Evolutionary conservation across 2,113 vertebrate genomes (phyloP).

Genomic region (Tragelaphus strepsiceros): DNA sequence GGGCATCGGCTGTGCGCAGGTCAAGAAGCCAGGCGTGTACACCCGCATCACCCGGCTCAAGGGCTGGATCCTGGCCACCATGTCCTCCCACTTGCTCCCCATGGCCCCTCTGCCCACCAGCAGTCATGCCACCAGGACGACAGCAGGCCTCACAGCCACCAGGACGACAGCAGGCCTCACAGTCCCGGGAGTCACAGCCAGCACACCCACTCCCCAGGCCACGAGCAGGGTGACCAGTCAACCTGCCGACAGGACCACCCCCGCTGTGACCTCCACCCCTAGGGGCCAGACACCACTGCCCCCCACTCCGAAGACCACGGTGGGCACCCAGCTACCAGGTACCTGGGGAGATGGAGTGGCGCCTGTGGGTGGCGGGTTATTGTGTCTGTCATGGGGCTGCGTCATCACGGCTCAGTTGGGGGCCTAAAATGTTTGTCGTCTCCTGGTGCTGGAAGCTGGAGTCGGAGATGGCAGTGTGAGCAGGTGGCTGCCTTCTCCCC

Average conservation of each 20-base stretch:
- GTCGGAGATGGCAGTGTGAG: fast-evolving
- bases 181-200: neutral
- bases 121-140: neutral
- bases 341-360: fast-evolving
- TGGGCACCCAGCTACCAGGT: slow-evolving; percentile 77
- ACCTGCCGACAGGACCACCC: neutral
- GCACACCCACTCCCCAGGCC: neutral
- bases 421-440: fast-evolving
- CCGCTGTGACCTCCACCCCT: neutral
- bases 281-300: neutral
- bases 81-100: slow-evolving; percentile 43
- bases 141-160: neutral
- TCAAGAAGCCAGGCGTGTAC: slow-evolving; percentile 91
- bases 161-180: neutral
- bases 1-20: slow-evolving; percentile 92
- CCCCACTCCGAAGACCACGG: fast-evolving
- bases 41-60: slow-evolving; percentile 86
- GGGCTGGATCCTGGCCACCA: slow-evolving; percentile 87
- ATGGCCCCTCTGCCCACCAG: neutral
- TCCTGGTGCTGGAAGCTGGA: neutral
- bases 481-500: neutral
- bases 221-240: slow-evolving; percentile 7
- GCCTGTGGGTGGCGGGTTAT: fast-evolving
- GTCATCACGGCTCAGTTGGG: neutral
- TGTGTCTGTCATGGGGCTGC: fast-evolving